These are phyloP conservation scores for Grammomys dolichurus DNA, from an alignment of 2,113 vertebrate genomes.

Conservation along the genomic window DNA sequence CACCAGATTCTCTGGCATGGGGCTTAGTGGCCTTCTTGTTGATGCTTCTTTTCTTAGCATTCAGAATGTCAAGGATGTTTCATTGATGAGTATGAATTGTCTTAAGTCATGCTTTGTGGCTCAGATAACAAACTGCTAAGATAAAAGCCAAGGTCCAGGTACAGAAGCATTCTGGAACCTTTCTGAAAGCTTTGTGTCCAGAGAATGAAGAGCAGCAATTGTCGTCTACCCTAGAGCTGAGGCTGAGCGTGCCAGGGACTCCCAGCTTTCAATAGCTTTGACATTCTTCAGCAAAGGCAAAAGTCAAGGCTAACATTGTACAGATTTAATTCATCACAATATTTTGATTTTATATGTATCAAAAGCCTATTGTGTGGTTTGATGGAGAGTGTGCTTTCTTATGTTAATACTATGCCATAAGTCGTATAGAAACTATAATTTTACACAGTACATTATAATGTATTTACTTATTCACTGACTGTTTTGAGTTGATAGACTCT, in stretches of 20 bases:
- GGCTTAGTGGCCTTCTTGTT: neutral
- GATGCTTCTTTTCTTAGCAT: conserved; percentile 16
- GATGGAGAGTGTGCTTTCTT: neutral
- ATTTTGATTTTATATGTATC: conserved; percentile 12
- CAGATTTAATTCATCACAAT: conserved; percentile 25
- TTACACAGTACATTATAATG: neutral
- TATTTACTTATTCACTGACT: neutral
- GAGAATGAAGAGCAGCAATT: neutral
- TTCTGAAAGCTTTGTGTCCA: conserved; percentile 43
- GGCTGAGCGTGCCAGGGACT: neutral
- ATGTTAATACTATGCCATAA: neutral
- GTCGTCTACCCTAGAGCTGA: neutral
- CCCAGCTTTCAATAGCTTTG: neutral
- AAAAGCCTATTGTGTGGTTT: neutral
- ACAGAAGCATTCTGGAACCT: neutral
- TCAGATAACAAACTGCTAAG: neutral
- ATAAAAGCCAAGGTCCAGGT: conserved; percentile 62
- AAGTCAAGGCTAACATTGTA: conserved; percentile 43
- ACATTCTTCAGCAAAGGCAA: neutral
- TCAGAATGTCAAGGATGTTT: conserved; percentile 71
- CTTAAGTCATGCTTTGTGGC: conserved; percentile 24
- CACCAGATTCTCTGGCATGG: neutral
- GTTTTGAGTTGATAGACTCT: neutral
- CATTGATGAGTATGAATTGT: conserved; percentile 59
- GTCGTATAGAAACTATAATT: neutral